These are phyloP conservation scores for Gobiocypris rarus DNA, from an alignment of 2,113 vertebrate genomes.

Conservation along the genomic window DNA sequence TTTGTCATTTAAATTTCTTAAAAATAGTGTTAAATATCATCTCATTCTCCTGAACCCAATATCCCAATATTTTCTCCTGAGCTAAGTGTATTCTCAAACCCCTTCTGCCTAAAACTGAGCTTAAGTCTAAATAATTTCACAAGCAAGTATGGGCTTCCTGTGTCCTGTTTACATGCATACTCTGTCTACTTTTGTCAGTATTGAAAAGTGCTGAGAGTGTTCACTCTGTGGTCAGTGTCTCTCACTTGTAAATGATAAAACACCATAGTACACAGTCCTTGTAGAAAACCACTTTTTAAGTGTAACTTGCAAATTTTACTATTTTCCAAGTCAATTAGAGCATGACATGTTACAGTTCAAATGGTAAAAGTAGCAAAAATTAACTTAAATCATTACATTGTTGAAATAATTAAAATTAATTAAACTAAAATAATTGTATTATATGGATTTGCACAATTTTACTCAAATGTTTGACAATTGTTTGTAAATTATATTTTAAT, in stretches of 20 bases:
- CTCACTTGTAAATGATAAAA: not conserved
- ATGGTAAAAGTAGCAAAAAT: too few relatives aligned
- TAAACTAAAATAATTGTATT: not conserved
- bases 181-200: not conserved
- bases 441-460: not conserved
- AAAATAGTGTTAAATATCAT: too few relatives aligned
- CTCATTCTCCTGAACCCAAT: too few relatives aligned
- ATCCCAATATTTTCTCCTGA: too few relatives aligned
- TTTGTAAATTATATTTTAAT: too few relatives aligned
- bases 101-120: not conserved
- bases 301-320: too few relatives aligned
- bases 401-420: too few relatives aligned
- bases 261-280: not conserved
- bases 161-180: not conserved
- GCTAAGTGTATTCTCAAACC: too few relatives aligned
- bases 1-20: too few relatives aligned
- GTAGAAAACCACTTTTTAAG: not conserved
- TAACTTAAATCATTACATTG: too few relatives aligned
- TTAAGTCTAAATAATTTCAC: not conserved
- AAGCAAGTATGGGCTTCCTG: not conserved
- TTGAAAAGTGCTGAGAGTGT: not conserved
- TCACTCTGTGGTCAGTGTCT: not conserved
- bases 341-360: too few relatives aligned
- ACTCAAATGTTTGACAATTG: not conserved
- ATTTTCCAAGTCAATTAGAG: too few relatives aligned